These are phyloP conservation scores for Hapalemur alaotrensis DNA, from an alignment of 2,797 vertebrate genomes.

Conservation along the genomic window DNA sequence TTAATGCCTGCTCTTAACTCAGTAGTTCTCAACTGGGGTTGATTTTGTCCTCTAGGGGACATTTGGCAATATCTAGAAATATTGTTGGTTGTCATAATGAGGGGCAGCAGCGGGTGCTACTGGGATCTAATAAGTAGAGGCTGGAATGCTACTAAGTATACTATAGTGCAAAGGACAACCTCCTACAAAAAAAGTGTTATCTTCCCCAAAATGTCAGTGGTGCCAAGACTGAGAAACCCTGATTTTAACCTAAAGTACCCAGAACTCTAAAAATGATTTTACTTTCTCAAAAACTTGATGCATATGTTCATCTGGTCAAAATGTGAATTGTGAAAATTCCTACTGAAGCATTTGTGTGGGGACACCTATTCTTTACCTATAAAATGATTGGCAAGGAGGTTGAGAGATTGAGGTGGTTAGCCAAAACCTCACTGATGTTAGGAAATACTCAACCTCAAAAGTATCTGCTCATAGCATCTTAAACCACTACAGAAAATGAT, in stretches of 20 bases:
- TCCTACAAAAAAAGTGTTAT: not conserved
- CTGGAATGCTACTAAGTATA: not conserved
- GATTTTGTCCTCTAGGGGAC: not conserved
- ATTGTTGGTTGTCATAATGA: not conserved
- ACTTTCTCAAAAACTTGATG: not conserved
- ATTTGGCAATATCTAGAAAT: not conserved
- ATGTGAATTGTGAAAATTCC: not conserved
- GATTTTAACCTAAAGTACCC: not conserved
- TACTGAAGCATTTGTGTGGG: not conserved
- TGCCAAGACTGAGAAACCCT: not conserved
- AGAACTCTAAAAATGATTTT: slow-evolving; percentile 8
- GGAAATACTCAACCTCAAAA: not conserved
- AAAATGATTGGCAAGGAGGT: not conserved
- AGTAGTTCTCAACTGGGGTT: not conserved
- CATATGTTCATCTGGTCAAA: not conserved
- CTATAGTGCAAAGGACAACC: not conserved
- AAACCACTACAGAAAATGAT: not conserved
- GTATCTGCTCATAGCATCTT: not conserved
- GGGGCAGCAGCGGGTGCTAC: not conserved
- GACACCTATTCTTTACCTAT: not conserved
- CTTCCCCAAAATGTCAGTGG: not conserved
- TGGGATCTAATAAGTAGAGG: not conserved
- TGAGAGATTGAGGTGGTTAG: not conserved
- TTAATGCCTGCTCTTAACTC: not conserved
- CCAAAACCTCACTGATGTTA: not conserved